These are phyloP conservation scores for Macrochelys suwanniensis DNA, from an alignment of 2,797 vertebrate genomes.

Conservation along the genomic window DNA sequence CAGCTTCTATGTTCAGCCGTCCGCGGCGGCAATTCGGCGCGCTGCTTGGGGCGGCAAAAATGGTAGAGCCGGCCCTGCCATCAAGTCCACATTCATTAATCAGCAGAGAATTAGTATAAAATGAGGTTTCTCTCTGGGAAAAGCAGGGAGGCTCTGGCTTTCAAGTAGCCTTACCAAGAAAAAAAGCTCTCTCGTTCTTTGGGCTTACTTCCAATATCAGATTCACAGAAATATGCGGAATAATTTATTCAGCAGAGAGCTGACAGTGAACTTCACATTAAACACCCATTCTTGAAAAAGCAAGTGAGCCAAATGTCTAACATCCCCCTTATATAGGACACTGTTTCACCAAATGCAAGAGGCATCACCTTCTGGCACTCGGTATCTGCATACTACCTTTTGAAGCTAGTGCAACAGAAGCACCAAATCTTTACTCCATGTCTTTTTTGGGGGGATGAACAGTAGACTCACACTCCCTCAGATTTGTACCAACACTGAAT, in stretches of 20 bases:
- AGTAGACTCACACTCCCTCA: not conserved
- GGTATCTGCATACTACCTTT: not conserved
- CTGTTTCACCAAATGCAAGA: not conserved
- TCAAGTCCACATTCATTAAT: not conserved
- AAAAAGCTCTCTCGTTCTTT: not conserved
- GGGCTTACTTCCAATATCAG: not conserved
- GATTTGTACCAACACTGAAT: not conserved
- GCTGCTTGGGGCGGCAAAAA: too few relatives aligned
- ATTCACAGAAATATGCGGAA: not conserved
- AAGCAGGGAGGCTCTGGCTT: not conserved
- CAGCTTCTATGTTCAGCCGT: too few relatives aligned
- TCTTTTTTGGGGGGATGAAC: not conserved
- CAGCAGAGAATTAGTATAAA: not conserved
- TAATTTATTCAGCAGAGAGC: not conserved
- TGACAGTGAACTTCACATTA: not conserved
- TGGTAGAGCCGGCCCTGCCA: not conserved
- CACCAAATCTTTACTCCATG: not conserved
- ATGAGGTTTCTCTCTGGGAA: not conserved
- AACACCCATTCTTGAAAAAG: not conserved
- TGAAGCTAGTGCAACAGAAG: not conserved
- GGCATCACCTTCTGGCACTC: not conserved
- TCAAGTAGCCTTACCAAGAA: not conserved
- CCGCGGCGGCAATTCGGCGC: too few relatives aligned
- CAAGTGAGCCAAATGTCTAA: not conserved
- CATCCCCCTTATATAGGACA: not conserved